Evolutionary conservation across 2,113 vertebrate species (phyloP).

Genomic region (Megaleporinus macrocephalus): DNA sequence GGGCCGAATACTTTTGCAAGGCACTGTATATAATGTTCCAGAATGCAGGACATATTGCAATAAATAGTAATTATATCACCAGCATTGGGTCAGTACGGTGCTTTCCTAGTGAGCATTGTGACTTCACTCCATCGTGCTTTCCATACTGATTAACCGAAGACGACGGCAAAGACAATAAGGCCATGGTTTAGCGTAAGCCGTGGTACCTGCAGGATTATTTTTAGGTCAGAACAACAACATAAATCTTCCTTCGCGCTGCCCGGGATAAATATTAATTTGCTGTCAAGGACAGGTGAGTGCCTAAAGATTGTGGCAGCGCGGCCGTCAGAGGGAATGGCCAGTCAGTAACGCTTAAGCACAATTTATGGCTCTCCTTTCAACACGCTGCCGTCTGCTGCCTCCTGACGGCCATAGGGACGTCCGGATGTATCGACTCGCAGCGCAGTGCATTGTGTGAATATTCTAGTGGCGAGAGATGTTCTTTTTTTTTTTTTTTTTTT

Average conservation of each 20-base stretch:
- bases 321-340: slow-evolving; percentile 35
- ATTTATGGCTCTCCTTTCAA: slow-evolving; percentile 50
- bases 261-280: slow-evolving; percentile 57
- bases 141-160: background rate
- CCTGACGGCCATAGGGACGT: background rate
- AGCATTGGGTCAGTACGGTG: too few species aligned
- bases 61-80: too few species aligned
- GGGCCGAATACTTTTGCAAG: too few species aligned
- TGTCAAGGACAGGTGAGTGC: slow-evolving; percentile 58
- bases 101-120: too few species aligned
- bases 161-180: background rate
- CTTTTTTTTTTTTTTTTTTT: background rate
- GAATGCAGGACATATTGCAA: too few species aligned
- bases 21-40: too few species aligned
- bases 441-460: background rate
- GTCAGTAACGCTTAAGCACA: slow-evolving; percentile 47
- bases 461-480: slow-evolving; percentile 7
- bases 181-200: slow-evolving; percentile 12
- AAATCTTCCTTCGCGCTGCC: slow-evolving; percentile 51
- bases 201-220: slow-evolving; percentile 37
- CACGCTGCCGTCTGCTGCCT: background rate
- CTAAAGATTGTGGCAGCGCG: slow-evolving; percentile 41
- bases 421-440: background rate
- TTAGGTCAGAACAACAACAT: slow-evolving; percentile 56
- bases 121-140: background rate